Percentiles rank a stretch among this genome's conserved stretches.
These are phyloP conservation scores for Hemaris fuciformis DNA, from an alignment of 2,888 invertebrate species.

Conservation along the genomic window DNA sequence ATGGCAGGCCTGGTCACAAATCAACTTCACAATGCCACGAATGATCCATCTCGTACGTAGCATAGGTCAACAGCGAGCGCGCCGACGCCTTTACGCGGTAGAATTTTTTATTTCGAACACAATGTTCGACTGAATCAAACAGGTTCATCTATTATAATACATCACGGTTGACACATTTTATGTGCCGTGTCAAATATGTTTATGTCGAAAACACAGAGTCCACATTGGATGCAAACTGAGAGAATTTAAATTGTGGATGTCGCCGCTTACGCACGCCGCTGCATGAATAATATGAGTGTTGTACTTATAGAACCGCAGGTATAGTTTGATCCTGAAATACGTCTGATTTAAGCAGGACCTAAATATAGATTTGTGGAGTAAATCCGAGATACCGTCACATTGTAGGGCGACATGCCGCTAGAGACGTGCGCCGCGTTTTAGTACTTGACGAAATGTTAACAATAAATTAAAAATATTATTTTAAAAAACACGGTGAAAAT, in stretches of 20 bases:
- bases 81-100: conserved; percentile 33
- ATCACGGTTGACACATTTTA: conserved; percentile 31
- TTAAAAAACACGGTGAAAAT: background rate
- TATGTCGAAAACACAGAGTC: conserved; percentile 6
- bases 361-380: conserved; percentile 8
- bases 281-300: conserved; percentile 4
- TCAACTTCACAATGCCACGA: conserved; percentile 52
- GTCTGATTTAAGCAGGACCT: conserved; percentile 9
- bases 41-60: conserved; percentile 59
- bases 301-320: conserved; percentile 6
- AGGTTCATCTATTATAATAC: conserved; percentile 39
- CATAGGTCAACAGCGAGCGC: conserved; percentile 52
- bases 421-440: background rate
- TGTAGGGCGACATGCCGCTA: background rate
- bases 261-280: conserved; percentile 7
- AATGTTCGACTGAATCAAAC: conserved; percentile 38
- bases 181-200: conserved; percentile 8
- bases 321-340: conserved; percentile 8
- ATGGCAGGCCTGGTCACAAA: conserved; percentile 51
- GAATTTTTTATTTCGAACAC: conserved; percentile 32
- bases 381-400: background rate
- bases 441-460: background rate
- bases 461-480: background rate
- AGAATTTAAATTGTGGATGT: conserved; percentile 7
- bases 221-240: conserved; percentile 12